Evolutionary conservation across 2,113 vertebrate species (phyloP), one percentile per base, ranked within the genome.

Genomic region (Zapornia atra): DNA sequence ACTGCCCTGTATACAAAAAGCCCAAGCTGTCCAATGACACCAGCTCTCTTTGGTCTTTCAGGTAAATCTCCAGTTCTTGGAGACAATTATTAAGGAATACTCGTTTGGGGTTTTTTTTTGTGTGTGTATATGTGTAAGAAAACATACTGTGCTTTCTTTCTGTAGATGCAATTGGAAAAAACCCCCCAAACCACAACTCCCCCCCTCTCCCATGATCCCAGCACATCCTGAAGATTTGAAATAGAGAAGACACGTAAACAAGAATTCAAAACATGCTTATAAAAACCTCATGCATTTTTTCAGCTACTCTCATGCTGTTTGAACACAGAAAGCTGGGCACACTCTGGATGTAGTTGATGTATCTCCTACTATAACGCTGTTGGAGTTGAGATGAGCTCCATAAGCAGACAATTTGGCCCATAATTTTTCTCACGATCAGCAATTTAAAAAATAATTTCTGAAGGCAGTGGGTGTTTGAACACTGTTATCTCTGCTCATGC

Each of bases 361-460:
- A 64, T 81, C 76, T 83, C 38, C 88, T 51, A 42, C 64, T 83
- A 34, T 7, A 91, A 13, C 90, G 83, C 94, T 94, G 85, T 16
- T 94, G 94, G 94, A 90, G 64, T 2, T 77, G 75, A 92, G 82
- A 93, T 50, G 88, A 92, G 79, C 88, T 92, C 71, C 90, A 75
- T 44, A 88, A 88, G 33, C 88, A 88, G 51, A 84, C 69, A 86
- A 79, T 92, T 92, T 78, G 76, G 92, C 80, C 92, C 82, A 53
- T 75, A 9, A 64, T 90, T 93, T 82, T 90, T 88, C 61, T 81
- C 21, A 1, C 11, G 3, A 71, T 84, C 56, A 56, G 72, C 79
- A 83, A 90, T 96, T 92, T 92, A 14, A 86, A 92, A 71, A n/a
- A 73, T 60, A 60, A 97, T 86, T 85, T 86, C 82, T 57, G 93